These are phyloP conservation scores for Ceryle rudis DNA, from an alignment of 2,797 vertebrate species.

Conservation along the genomic window DNA sequence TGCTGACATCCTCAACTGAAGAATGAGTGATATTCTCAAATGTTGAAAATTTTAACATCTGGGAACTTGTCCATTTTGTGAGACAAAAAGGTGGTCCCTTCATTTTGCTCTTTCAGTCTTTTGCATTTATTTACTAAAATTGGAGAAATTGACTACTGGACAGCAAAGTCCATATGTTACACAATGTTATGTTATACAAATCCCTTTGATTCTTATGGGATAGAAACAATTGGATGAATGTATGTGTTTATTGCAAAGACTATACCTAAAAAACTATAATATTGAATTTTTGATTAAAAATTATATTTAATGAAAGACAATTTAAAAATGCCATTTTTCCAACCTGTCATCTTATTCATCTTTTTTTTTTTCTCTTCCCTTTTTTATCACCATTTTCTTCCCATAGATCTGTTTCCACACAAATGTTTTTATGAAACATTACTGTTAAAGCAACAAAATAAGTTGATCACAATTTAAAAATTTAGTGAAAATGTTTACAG, in stretches of 20 bases:
- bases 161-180: background rate
- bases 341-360: background rate
- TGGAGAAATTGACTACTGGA: background rate
- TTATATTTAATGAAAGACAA: background rate
- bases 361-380: background rate
- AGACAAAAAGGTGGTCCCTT: background rate
- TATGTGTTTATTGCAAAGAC: background rate
- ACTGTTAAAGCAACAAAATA: background rate
- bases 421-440: background rate
- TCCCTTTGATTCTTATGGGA: background rate
- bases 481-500: background rate
- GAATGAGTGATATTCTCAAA: background rate
- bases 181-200: background rate
- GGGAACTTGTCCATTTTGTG: background rate
- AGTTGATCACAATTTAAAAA: background rate
- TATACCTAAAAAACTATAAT: background rate
- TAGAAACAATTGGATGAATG: background rate
- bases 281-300: background rate
- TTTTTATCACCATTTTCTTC: background rate
- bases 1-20: background rate
- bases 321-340: background rate
- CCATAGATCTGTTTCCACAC: background rate
- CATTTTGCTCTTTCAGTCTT: background rate
- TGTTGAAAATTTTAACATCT: background rate
- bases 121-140: background rate